Evolutionary conservation across 2,113 vertebrate species (phyloP).

Genomic region (Ursus arctos): DNA sequence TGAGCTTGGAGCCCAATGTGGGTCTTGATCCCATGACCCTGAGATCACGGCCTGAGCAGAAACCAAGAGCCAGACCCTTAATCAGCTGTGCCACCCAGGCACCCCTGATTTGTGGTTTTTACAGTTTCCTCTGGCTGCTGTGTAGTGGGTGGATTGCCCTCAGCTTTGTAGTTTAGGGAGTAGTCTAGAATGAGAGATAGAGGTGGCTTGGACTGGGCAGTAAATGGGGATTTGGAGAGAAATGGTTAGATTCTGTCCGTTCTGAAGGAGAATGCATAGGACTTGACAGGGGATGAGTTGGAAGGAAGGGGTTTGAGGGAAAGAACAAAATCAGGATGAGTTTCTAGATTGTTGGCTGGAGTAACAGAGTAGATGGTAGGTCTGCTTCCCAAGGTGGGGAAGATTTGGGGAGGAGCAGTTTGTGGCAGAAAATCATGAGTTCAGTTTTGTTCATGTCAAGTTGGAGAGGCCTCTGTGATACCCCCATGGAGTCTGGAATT

Average conservation of each 20-base stretch:
- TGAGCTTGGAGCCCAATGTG: background rate
- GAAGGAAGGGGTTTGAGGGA: background rate
- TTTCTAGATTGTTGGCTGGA: background rate
- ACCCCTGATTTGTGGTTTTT: background rate
- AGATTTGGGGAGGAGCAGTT: background rate
- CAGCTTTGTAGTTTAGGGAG: background rate
- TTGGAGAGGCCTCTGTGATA: background rate
- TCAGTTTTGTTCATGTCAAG: background rate
- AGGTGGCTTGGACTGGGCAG: background rate
- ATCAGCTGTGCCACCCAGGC: background rate
- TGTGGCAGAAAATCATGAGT: background rate
- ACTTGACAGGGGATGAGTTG: background rate
- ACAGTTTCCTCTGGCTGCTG: background rate
- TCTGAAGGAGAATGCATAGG: background rate
- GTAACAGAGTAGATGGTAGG: background rate
- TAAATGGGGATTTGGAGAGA: background rate
- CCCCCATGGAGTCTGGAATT: background rate
- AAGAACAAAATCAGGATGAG: background rate
- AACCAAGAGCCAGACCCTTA: background rate
- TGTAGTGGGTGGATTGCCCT: background rate
- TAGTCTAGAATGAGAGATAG: background rate
- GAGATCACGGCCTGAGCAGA: background rate
- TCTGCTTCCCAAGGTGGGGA: background rate
- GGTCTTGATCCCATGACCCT: background rate
- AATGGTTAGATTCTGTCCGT: background rate